phyloP scores from a whole-genome alignment of 2,113 vertebrate species.

The Acanthochromis polyacanthus region DNA sequence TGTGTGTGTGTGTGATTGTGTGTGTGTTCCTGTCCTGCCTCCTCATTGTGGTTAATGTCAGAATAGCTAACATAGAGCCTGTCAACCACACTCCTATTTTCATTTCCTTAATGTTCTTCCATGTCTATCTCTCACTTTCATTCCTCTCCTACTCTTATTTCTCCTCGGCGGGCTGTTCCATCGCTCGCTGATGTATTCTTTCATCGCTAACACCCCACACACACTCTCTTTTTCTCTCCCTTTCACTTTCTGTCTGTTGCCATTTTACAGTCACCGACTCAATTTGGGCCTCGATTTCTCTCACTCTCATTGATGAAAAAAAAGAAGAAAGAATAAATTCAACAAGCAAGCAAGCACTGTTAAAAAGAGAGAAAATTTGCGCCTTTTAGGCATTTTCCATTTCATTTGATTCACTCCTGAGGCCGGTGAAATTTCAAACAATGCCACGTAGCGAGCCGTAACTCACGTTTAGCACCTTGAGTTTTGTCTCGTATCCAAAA shows the following conservation, averaged over 20 bases:
- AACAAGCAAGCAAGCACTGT: neutral
- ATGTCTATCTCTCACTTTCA: slow-evolving; percentile 35
- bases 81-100: slow-evolving; percentile 53
- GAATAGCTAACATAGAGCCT: slow-evolving; percentile 51
- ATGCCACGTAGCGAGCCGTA: slow-evolving; percentile 34
- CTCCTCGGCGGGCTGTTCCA: slow-evolving; percentile 16
- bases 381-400: slow-evolving; percentile 33
- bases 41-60: slow-evolving; percentile 51
- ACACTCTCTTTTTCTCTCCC: slow-evolving; percentile 14
- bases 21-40: neutral
- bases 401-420: slow-evolving; percentile 52
- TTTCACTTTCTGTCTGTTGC: slow-evolving; percentile 9
- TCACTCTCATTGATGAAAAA: slow-evolving; percentile 20
- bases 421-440: slow-evolving; percentile 55
- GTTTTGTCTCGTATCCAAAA: slow-evolving; percentile 61
- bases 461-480: slow-evolving; percentile 68
- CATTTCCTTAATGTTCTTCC: slow-evolving; percentile 60
- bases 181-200: slow-evolving; percentile 48
- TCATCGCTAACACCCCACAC: slow-evolving; percentile 46
- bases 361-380: slow-evolving; percentile 29
- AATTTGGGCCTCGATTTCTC: slow-evolving; percentile 37
- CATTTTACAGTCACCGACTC: slow-evolving; percentile 15
- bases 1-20: neutral
- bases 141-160: slow-evolving; percentile 53
- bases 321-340: slow-evolving; percentile 34